Percentiles rank a stretch among this genome's conserved stretches.
phyloP scores from a whole-genome alignment of 2,113 vertebrate genomes.

The Grus americana region DNA sequence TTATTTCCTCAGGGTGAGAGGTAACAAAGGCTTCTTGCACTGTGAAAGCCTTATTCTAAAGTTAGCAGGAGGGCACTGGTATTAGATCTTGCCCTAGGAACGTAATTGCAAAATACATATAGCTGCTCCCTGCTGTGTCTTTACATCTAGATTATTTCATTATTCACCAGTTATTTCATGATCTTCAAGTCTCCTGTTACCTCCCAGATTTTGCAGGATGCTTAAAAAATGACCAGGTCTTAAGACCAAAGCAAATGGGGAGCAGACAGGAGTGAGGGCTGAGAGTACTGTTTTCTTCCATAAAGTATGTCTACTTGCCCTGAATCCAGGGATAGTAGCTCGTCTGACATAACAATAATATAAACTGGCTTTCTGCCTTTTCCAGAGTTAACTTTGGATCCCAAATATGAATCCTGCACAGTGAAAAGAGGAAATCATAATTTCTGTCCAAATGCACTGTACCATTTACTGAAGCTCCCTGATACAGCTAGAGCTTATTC shows the following conservation, averaged over 20 bases:
- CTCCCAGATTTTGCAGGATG: not conserved
- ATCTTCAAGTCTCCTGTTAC: not conserved
- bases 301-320: not conserved
- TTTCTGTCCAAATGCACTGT: slow-evolving; percentile 19
- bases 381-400: not conserved
- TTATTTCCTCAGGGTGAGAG: not conserved
- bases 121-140: not conserved
- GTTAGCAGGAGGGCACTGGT: not conserved
- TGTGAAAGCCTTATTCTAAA: not conserved
- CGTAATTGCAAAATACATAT: not conserved
- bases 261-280: not conserved
- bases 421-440: slow-evolving; percentile 12
- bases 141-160: not conserved
- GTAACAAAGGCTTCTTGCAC: not conserved
- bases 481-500: not conserved
- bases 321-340: not conserved
- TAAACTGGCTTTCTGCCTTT: not conserved
- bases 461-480: not conserved
- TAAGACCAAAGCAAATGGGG: not conserved
- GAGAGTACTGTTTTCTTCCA: not conserved
- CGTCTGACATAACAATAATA: not conserved
- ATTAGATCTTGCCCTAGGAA: not conserved
- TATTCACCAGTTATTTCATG: not conserved
- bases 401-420: not conserved
- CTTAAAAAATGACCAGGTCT: not conserved